phyloP scores from a whole-genome alignment of 2,113 vertebrate species.

The Coregonus clupeaformis region DNA sequence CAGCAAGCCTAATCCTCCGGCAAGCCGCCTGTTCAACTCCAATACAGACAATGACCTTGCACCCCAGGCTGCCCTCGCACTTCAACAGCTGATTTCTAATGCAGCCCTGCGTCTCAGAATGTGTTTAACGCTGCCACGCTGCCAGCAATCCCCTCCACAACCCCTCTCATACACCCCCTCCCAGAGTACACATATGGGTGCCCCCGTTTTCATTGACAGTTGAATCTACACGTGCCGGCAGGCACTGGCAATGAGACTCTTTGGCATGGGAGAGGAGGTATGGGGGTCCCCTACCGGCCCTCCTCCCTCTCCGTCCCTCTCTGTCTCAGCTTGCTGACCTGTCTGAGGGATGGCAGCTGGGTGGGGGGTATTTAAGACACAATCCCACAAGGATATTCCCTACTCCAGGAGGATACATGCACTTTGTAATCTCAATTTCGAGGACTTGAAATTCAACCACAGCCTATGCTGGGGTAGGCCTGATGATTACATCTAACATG shows the following conservation, averaged over 20 bases:
- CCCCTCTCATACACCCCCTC: not conserved
- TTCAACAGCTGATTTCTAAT: conserved; percentile 79
- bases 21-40: conserved; percentile 60
- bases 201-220: not conserved
- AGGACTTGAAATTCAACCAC: too few relatives aligned
- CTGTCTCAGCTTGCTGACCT: conserved; percentile 19
- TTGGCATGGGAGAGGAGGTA: not conserved
- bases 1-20: conserved; percentile 67
- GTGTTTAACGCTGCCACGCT: conserved; percentile 39
- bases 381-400: too few relatives aligned
- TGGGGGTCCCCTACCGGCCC: not conserved
- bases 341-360: conserved; percentile 27
- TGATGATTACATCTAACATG: too few relatives aligned
- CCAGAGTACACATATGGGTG: not conserved
- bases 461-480: too few relatives aligned
- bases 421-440: too few relatives aligned
- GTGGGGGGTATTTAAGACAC: conserved; percentile 24
- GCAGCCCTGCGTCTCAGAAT: conserved; percentile 51
- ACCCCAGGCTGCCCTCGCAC: conserved; percentile 31
- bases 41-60: conserved; percentile 70
- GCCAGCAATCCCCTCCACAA: not conserved
- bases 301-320: not conserved
- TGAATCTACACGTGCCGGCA: not conserved
- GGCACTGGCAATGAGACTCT: not conserved
- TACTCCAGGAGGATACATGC: too few relatives aligned